These are phyloP conservation scores for Toxotes chatareus DNA, from an alignment of 2,113 vertebrate species.

Conservation along the genomic window DNA sequence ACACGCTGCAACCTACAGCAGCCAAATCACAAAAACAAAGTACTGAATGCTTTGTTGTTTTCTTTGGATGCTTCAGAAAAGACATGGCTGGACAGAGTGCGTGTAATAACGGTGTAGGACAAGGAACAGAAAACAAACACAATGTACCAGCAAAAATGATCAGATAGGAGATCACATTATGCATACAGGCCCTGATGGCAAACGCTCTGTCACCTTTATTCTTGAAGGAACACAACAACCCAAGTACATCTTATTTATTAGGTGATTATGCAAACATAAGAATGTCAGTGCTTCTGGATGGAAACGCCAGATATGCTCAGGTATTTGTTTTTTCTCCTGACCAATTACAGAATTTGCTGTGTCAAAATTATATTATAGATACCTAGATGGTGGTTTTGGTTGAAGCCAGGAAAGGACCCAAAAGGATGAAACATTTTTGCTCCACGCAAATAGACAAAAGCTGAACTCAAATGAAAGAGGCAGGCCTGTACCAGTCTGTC, in stretches of 20 bases:
- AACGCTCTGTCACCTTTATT: conserved; percentile 13
- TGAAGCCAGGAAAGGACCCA: too few relatives aligned
- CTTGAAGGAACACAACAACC: conserved; percentile 3
- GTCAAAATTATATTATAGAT: background rate
- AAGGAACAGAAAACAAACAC: conserved; percentile 19
- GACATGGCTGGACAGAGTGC: background rate
- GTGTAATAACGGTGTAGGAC: background rate
- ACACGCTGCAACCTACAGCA: conserved; percentile 2
- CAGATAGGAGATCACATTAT: conserved; percentile 11
- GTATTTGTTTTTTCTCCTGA: background rate
- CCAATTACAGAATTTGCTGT: background rate
- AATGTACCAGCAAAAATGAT: conserved; percentile 17
- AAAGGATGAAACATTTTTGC: background rate
- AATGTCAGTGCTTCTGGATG: background rate
- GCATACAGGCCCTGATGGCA: background rate
- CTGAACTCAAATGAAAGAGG: background rate
- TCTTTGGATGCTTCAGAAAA: conserved; percentile 24
- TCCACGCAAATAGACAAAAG: background rate
- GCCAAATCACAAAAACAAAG: conserved; percentile 13
- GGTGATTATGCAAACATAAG: conserved; percentile 16
- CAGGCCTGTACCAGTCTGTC: background rate
- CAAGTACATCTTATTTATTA: conserved; percentile 6
- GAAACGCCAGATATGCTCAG: background rate
- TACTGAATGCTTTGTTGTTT: conserved; percentile 24
- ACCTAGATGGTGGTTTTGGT: background rate